A percentile compares a stretch with the other conserved stretches of the same genome.
These are phyloP conservation scores for Pelecanoides urinatrix DNA, from an alignment of 2,113 vertebrate genomes.

Conservation along the genomic window DNA sequence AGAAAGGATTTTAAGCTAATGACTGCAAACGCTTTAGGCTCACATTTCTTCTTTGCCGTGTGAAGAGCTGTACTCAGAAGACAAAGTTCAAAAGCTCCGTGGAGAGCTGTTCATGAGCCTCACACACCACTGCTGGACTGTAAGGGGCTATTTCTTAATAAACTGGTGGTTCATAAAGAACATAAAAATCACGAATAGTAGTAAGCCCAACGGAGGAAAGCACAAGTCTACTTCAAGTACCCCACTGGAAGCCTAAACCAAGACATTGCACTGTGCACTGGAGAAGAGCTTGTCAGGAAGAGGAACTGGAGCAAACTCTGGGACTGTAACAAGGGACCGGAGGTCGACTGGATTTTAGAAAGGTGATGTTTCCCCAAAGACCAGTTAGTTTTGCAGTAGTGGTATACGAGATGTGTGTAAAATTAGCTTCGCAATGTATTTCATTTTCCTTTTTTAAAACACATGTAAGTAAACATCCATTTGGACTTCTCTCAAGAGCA, in stretches of 20 bases:
- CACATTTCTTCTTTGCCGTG: background rate
- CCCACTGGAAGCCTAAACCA: background rate
- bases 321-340: background rate
- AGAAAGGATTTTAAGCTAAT: slow-evolving; percentile 8
- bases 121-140: background rate
- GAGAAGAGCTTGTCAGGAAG: background rate
- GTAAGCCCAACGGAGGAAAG: background rate
- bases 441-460: background rate
- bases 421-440: background rate
- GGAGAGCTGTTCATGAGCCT: background rate
- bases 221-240: background rate
- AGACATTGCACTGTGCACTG: background rate
- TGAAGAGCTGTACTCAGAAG: background rate
- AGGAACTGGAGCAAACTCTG: background rate
- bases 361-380: background rate
- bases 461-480: background rate
- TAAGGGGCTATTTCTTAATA: background rate
- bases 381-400: background rate
- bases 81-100: background rate
- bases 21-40: background rate
- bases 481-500: background rate
- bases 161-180: background rate
- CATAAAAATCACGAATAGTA: background rate
- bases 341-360: background rate
- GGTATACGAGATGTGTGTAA: background rate